These are phyloP conservation scores for Emydoidea blandingii DNA, from an alignment of 2,797 vertebrate species.

Conservation along the genomic window DNA sequence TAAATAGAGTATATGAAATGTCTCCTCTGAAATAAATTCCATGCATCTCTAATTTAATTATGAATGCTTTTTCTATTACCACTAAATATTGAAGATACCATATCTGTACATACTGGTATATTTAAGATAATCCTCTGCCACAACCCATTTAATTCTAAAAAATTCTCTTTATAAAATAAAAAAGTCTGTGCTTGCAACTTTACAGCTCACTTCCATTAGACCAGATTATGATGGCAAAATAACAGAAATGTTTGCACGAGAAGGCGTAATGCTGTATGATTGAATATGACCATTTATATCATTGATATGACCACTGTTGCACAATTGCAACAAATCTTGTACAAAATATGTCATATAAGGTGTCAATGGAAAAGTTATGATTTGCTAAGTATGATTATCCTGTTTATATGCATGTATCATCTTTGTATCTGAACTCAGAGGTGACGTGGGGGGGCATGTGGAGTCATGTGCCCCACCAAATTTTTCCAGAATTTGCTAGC, in stretches of 20 bases:
- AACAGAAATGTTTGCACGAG: conserved; percentile 45
- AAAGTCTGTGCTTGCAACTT: background rate
- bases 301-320: too few species aligned
- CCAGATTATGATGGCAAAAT: conserved; percentile 52
- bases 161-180: conserved; percentile 28
- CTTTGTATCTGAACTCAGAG: too few species aligned
- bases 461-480: too few species aligned
- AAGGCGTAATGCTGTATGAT: background rate
- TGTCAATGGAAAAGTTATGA: too few species aligned
- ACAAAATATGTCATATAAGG: too few species aligned
- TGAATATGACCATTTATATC: too few species aligned
- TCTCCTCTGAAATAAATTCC: conserved; percentile 1
- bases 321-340: too few species aligned
- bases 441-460: too few species aligned
- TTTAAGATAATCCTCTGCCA: conserved; percentile 45
- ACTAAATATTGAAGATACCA: conserved; percentile 19
- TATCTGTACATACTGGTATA: background rate
- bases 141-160: conserved; percentile 37
- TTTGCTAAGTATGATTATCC: too few species aligned
- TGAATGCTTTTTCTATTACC: conserved; percentile 8
- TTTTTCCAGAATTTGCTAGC: too few species aligned
- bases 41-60: conserved; percentile 43
- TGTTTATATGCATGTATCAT: too few species aligned
- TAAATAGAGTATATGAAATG: conserved; percentile 39
- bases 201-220: conserved; percentile 33